Evolutionary conservation across 1,140 invertebrate genomes (phyloP).

Genomic region (Manduca sexta): DNA sequence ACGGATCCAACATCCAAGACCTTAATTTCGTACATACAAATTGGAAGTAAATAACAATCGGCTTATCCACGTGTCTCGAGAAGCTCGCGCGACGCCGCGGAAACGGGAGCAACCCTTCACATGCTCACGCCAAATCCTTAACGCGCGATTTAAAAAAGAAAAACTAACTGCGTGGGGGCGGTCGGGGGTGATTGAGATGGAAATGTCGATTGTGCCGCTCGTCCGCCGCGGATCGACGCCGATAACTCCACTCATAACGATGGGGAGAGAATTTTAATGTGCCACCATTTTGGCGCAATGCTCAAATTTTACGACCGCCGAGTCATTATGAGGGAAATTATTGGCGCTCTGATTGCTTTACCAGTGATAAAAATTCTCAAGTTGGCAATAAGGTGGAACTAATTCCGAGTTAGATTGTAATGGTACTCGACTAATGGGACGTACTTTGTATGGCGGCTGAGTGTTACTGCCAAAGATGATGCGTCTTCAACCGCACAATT

Average conservation of each 20-base stretch:
- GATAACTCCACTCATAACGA: constrained; percentile 69
- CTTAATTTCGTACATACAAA: no score
- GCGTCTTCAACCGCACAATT: no score
- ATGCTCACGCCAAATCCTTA: constrained; percentile 66
- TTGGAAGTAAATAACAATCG: no score
- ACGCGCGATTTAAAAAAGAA: constrained; percentile 70
- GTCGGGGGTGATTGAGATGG: constrained; percentile 45
- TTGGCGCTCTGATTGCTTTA: constrained; percentile 71
- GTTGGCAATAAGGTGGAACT: constrained; percentile 71
- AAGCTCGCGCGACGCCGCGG: no score
- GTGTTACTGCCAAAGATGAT: no score
- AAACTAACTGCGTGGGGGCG: constrained; percentile 43
- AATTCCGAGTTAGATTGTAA: constrained; percentile 61
- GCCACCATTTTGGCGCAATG: constrained; percentile 71
- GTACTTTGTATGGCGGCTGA: constrained; percentile 9
- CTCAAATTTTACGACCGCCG: constrained; percentile 69
- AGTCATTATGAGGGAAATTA: constrained; percentile 73
- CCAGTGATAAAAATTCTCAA: constrained; percentile 72
- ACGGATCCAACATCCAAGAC: no score
- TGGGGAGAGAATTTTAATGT: constrained; percentile 72
- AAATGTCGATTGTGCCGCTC: constrained; percentile 62
- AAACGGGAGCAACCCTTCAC: constrained; percentile 52
- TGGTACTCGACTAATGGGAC: constrained; percentile 41
- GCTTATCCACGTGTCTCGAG: no score
- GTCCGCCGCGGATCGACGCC: constrained; percentile 43